Percentiles rank a stretch among this genome's conserved stretches.
These are phyloP conservation scores for Orientallactaga sibirica DNA, from an alignment of 2,797 vertebrate species.

Conservation along the genomic window DNA sequence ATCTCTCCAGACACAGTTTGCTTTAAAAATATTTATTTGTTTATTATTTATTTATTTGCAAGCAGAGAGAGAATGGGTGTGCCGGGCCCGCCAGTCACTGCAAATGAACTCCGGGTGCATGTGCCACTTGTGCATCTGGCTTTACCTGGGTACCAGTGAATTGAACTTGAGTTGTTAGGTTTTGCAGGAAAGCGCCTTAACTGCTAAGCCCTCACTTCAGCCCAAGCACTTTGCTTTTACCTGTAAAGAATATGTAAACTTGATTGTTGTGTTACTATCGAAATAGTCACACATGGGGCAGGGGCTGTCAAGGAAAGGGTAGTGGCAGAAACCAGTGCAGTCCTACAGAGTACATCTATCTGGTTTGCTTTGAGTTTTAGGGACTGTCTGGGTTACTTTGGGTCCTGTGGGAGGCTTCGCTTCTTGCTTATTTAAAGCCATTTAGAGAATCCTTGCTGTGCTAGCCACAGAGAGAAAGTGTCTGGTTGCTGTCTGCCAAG, in stretches of 20 bases:
- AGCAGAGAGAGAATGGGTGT: too few relatives aligned
- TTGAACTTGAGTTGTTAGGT: too few relatives aligned
- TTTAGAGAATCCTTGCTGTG: neutral
- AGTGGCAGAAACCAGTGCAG: neutral
- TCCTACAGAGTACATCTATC: rapidly evolving
- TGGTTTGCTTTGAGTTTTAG: neutral
- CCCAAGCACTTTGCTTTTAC: neutral
- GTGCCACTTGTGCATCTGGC: too few relatives aligned
- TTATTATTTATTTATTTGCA: too few relatives aligned
- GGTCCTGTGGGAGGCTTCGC: neutral
- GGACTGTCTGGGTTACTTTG: neutral
- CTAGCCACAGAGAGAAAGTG: neutral
- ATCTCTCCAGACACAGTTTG: too few relatives aligned
- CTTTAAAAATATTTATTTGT: too few relatives aligned
- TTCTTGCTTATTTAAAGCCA: neutral
- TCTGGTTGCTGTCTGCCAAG: neutral
- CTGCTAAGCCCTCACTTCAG: too few relatives aligned
- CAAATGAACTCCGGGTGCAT: too few relatives aligned
- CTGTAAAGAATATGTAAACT: neutral
- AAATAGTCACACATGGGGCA: too few relatives aligned
- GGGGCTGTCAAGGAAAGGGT: neutral
- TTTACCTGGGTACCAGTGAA: too few relatives aligned
- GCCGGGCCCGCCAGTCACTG: too few relatives aligned
- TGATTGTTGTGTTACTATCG: neutral
- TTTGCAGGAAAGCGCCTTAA: too few relatives aligned